Conservation (phyloP, 1,140 invertebrate species). For the Eueides isabella region DNA sequence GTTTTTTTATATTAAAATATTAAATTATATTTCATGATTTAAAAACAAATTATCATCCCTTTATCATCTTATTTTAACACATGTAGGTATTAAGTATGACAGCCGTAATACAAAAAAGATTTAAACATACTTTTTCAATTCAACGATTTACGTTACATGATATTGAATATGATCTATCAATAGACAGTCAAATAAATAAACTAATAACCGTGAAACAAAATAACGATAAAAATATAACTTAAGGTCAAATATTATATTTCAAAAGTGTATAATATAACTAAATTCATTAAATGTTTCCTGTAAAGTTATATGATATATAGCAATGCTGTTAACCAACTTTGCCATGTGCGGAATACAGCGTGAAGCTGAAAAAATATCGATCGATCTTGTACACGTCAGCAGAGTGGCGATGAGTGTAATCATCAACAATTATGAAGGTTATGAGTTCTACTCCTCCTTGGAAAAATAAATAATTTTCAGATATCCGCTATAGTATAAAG, state of each 20-base stretch:
- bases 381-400: too few species aligned
- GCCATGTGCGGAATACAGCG: too few species aligned
- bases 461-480: too few species aligned
- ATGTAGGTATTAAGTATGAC: neutral
- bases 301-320: neutral
- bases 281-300: neutral
- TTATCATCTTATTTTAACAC: neutral
- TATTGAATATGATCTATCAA: neutral
- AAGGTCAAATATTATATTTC: slow-evolving; percentile 2
- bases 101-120: neutral
- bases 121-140: neutral
- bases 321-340: too few species aligned
- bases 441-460: too few species aligned
- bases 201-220: neutral
- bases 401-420: too few species aligned
- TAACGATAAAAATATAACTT: neutral
- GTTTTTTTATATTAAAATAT: too few species aligned
- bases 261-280: neutral
- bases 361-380: too few species aligned
- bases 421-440: too few species aligned
- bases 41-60: too few species aligned
- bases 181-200: neutral
- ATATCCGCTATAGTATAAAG: too few species aligned
- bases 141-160: neutral
- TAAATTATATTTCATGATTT: too few species aligned